Conservation (phyloP, 2,888 invertebrate genomes). For the Drosophila borealis region DNA sequence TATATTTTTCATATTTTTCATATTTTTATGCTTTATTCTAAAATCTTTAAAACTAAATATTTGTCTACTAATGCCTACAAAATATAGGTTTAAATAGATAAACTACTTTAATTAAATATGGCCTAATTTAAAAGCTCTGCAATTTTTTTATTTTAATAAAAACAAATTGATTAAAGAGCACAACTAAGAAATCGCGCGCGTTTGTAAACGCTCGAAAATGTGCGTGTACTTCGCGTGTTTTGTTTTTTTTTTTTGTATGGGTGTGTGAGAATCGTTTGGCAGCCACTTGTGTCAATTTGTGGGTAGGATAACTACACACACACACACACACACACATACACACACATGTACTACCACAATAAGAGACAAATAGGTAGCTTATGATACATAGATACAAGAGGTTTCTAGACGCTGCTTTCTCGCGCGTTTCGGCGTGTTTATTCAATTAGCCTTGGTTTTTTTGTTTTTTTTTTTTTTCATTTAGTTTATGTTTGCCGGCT, state of each 20-base stretch:
- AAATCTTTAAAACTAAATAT: too few relatives aligned
- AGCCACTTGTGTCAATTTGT: slow-evolving; percentile 64
- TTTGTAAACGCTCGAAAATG: slow-evolving; percentile 41
- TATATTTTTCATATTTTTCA: too few relatives aligned
- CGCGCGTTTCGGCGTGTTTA: slow-evolving; percentile 73
- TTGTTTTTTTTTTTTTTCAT: slow-evolving; percentile 17
- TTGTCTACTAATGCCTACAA: too few relatives aligned
- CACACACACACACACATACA: slow-evolving; percentile 4
- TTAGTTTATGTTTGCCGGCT: slow-evolving; percentile 41
- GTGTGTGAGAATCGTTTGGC: slow-evolving; percentile 16
- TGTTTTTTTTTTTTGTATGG: not conserved
- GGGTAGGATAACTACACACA: slow-evolving; percentile 26
- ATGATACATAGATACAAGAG: slow-evolving; percentile 12
- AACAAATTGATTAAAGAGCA: not conserved
- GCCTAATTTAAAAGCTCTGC: too few relatives aligned
- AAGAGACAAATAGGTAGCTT: slow-evolving; percentile 9
- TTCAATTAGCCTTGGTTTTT: slow-evolving; percentile 65
- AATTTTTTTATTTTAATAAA: not conserved
- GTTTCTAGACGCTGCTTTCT: slow-evolving; percentile 55
- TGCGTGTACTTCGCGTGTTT: not conserved
- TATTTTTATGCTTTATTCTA: too few relatives aligned
- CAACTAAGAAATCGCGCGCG: slow-evolving; percentile 14
- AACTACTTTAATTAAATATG: too few relatives aligned
- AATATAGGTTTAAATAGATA: too few relatives aligned
- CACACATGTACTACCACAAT: slow-evolving; percentile 4